phyloP scores from a whole-genome alignment of 2,888 invertebrate genomes.

The Trachelus iudaicus region DNA sequence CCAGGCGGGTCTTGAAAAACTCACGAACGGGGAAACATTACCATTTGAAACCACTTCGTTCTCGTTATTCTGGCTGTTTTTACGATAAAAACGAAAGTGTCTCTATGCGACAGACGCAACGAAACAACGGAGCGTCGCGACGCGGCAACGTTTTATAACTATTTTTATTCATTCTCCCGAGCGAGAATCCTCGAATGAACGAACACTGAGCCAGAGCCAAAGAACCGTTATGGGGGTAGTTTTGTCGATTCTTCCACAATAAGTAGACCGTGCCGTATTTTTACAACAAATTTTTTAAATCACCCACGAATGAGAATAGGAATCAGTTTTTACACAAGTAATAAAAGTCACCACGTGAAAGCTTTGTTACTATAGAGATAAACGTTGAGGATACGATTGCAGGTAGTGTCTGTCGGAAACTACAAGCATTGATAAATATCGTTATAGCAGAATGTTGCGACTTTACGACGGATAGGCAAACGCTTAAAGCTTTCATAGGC shows the following conservation, averaged over 20 bases:
- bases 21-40: neutral
- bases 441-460: neutral
- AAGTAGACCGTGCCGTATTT: neutral
- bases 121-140: neutral
- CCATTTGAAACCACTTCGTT: slow-evolving; percentile 18
- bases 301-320: neutral
- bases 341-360: neutral
- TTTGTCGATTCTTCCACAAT: neutral
- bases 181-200: neutral
- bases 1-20: neutral
- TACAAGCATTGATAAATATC: neutral
- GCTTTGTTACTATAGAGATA: neutral
- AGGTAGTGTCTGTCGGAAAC: neutral
- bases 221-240: neutral
- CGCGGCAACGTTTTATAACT: neutral
- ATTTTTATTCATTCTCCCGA: neutral
- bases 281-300: neutral
- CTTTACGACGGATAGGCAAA: neutral
- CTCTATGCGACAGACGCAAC: neutral
- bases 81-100: neutral
- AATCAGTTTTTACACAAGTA: neutral
- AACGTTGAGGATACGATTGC: neutral
- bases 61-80: slow-evolving; percentile 16
- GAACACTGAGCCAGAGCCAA: no score
- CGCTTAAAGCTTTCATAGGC: neutral